Conservation (phyloP, 2,113 vertebrate species). For the Macrotus californicus region DNA sequence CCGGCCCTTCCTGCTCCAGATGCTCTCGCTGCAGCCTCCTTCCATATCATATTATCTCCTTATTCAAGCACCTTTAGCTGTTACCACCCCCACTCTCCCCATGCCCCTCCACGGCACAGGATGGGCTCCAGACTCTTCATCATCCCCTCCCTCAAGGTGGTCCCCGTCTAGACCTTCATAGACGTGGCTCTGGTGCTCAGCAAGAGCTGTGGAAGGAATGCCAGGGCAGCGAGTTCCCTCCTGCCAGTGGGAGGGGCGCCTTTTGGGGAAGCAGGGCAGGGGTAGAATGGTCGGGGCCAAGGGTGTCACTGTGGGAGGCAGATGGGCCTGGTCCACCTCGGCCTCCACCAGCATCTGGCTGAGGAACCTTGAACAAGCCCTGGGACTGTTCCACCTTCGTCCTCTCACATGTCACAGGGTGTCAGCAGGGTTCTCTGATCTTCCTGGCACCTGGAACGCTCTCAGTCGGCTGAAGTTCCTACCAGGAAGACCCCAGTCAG, state of each 20-base stretch:
- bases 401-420: not conserved
- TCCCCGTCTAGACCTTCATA: not conserved
- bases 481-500: not conserved
- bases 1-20: not conserved
- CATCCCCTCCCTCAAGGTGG: not conserved
- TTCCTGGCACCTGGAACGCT: not conserved
- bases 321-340: not conserved
- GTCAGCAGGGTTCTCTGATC: not conserved
- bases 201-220: not conserved
- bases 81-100: not conserved
- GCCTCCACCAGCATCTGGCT: not conserved
- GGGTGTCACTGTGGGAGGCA: not conserved
- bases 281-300: not conserved
- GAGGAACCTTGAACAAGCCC: not conserved
- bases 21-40: not conserved
- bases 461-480: not conserved
- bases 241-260: not conserved
- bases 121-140: not conserved
- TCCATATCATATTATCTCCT: not conserved
- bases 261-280: not conserved
- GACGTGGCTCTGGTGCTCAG: not conserved
- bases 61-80: not conserved
- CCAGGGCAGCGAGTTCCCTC: not conserved
- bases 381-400: not conserved
- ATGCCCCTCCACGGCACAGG: too few species aligned